Percentiles rank a stretch among this genome's conserved stretches.
Conservation (phyloP, 2,113 vertebrate genomes). For the Tachuris rubrigastra region DNA sequence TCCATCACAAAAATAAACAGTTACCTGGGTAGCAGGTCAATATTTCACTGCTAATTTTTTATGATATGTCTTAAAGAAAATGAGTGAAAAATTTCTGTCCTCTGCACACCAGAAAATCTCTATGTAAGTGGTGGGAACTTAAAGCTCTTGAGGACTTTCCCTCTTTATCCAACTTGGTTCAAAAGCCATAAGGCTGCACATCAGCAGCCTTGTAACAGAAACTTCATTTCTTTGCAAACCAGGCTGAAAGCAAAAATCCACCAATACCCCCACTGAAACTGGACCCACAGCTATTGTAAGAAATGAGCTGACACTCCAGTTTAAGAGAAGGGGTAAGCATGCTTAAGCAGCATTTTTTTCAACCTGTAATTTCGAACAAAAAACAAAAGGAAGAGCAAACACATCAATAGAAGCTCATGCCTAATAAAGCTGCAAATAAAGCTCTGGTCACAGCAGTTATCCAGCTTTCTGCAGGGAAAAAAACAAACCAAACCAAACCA, state of each 20-base stretch:
- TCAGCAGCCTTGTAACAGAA: not conserved
- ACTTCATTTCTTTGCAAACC: not conserved
- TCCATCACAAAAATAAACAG: not conserved
- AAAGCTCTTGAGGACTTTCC: not conserved
- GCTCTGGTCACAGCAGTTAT: conserved; percentile 22
- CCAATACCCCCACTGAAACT: not conserved
- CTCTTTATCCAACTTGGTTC: not conserved
- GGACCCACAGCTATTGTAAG: not conserved
- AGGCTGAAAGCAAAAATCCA: not conserved
- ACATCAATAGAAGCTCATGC: conserved; percentile 41
- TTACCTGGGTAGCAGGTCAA: not conserved
- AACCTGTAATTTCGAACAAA: conserved; percentile 50
- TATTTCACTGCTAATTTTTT: not conserved
- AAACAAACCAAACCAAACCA: not conserved
- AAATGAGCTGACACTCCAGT: not conserved
- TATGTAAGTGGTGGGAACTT: not conserved
- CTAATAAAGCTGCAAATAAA: conserved; percentile 29
- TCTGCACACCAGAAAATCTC: not conserved
- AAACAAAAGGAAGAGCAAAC: conserved; percentile 19
- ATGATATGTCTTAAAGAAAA: not conserved
- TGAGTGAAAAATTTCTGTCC: not conserved
- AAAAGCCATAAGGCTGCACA: not conserved
- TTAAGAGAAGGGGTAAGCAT: conserved; percentile 6
- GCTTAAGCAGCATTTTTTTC: conserved; percentile 54
- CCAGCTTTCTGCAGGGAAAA: not conserved